These are phyloP conservation scores for Macrotrachela quadricornifera DNA, from an alignment of 1,140 invertebrate genomes.

Conservation along the genomic window DNA sequence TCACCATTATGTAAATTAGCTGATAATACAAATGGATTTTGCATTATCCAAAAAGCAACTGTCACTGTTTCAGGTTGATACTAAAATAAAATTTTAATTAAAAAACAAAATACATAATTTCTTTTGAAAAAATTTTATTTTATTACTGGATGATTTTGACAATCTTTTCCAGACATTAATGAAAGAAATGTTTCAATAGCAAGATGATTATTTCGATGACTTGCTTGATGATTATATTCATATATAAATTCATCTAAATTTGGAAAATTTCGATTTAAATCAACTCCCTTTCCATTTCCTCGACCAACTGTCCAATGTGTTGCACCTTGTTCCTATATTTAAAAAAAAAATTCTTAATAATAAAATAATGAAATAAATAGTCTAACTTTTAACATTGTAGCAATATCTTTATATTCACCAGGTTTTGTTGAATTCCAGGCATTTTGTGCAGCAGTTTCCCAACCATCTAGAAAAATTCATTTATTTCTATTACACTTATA, in stretches of 20 bases:
- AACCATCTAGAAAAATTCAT: slow-evolving; percentile 37
- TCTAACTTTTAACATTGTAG: not conserved
- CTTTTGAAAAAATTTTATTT: too few species aligned
- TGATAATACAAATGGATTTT: slow-evolving; percentile 72
- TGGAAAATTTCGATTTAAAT: slow-evolving; percentile 91
- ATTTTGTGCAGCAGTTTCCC: slow-evolving; percentile 4
- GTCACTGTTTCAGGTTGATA: slow-evolving; percentile 62
- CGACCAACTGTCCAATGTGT: slow-evolving; percentile 36
- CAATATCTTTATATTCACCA: not conserved
- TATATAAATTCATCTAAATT: slow-evolving; percentile 43
- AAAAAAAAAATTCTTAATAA: too few species aligned
- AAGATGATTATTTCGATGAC: not conserved
- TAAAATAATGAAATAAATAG: too few species aligned
- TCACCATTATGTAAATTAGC: slow-evolving; percentile 87
- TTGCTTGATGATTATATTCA: not conserved
- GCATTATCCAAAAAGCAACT: slow-evolving; percentile 68
- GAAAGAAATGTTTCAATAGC: not conserved
- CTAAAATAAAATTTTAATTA: not conserved
- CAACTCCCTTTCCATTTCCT: slow-evolving; percentile 55
- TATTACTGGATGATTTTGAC: not conserved
- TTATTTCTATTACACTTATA: too few species aligned
- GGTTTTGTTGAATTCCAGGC: not conserved
- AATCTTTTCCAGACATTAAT: not conserved
- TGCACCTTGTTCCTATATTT: not conserved
- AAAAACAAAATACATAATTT: not conserved